Evolutionary conservation across 1,140 invertebrate genomes (phyloP).

Genomic region (Oscheius sp.): DNA sequence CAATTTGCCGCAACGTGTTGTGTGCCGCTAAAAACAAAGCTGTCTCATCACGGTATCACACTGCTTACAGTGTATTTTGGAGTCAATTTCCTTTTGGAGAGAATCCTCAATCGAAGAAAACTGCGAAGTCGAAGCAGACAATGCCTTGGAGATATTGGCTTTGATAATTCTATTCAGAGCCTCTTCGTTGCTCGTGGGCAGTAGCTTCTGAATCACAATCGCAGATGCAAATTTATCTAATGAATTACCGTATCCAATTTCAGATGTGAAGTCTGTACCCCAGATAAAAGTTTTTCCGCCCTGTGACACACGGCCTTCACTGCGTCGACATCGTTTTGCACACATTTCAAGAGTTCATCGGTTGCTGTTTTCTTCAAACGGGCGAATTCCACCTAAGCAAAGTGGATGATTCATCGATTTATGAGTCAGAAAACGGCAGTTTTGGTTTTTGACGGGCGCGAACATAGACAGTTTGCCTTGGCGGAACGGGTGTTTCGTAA

Average conservation of each 20-base stretch:
- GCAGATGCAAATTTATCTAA: neutral
- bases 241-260: slow-evolving; percentile 34
- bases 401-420: no score
- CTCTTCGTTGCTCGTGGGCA: slow-evolving; percentile 21
- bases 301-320: slow-evolving; percentile 39
- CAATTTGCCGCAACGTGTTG: slow-evolving; percentile 43
- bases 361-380: slow-evolving; percentile 42
- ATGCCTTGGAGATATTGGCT: slow-evolving; percentile 33
- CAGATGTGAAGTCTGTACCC: slow-evolving; percentile 28
- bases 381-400: slow-evolving; percentile 35
- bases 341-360: slow-evolving; percentile 41
- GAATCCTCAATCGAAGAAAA: slow-evolving; percentile 12
- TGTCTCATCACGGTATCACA: neutral
- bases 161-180: slow-evolving; percentile 36
- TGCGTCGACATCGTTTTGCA: slow-evolving; percentile 43
- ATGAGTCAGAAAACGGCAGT: no score
- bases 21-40: slow-evolving; percentile 28
- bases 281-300: slow-evolving; percentile 33
- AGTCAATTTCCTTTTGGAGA: slow-evolving; percentile 37
- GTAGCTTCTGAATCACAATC: slow-evolving; percentile 33
- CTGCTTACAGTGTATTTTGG: slow-evolving; percentile 16
- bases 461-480: no score
- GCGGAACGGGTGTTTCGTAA: no score
- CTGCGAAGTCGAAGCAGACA: slow-evolving; percentile 20
- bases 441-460: no score